A percentile compares a stretch with the other conserved stretches of the same genome.
Conservation (phyloP, 2,797 vertebrate species). For the Ptychobarbus kaznakovi region DNA sequence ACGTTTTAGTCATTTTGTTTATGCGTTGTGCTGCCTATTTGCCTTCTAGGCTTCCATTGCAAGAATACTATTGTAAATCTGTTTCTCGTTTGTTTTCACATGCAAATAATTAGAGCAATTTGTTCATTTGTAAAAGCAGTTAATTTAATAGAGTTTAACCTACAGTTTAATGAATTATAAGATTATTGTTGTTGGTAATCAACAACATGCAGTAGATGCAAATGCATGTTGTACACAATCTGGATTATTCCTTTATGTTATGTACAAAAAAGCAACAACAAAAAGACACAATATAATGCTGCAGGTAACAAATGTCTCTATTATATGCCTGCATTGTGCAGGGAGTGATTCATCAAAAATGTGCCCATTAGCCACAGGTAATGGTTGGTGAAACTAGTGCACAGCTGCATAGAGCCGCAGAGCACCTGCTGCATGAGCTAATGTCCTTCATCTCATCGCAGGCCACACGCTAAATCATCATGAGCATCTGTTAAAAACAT, state of each 20-base stretch:
- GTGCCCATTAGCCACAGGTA: background rate
- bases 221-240: background rate
- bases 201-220: too few relatives aligned
- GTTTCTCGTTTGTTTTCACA: background rate
- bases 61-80: too few relatives aligned
- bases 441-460: slow-evolving; percentile 32
- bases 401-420: slow-evolving; percentile 15
- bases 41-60: too few relatives aligned
- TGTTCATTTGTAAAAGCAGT: background rate
- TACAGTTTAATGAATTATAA: background rate
- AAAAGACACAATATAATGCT: background rate
- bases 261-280: background rate
- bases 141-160: background rate
- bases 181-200: background rate
- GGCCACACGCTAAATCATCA: slow-evolving; percentile 8
- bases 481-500: slow-evolving; percentile 32
- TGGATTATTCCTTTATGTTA: background rate
- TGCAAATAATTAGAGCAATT: background rate
- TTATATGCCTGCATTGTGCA: background rate
- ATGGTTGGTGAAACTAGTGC: background rate
- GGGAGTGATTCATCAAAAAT: background rate
- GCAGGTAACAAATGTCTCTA: background rate
- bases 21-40: too few relatives aligned
- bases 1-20: too few relatives aligned
- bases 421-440: slow-evolving; percentile 49